These are phyloP conservation scores for Pseudachorutes palmiensis DNA, from an alignment of 1,140 invertebrate genomes.

Conservation along the genomic window DNA sequence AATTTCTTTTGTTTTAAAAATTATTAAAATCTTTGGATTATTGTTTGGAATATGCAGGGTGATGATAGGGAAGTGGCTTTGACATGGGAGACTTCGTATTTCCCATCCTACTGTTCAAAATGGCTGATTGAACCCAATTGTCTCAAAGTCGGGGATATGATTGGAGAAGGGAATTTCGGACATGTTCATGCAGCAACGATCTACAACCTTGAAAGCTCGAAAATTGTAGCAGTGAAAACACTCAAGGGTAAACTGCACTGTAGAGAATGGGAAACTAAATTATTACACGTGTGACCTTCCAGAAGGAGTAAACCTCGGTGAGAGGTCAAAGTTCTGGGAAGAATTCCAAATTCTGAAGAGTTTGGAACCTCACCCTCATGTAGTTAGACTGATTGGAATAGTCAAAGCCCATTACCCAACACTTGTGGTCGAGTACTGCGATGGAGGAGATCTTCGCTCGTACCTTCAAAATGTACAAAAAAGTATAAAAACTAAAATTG, in stretches of 20 bases:
- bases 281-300: neutral
- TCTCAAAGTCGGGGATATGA: neutral
- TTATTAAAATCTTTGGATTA: neutral
- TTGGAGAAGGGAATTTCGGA: constrained; percentile 4
- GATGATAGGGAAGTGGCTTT: neutral
- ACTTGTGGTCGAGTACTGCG: constrained; percentile 66
- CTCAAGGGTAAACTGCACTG: neutral
- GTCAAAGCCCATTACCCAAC: constrained; percentile 46
- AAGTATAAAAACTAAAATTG: neutral
- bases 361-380: constrained; percentile 61
- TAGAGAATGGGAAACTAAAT: neutral
- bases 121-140: constrained; percentile 1
- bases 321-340: constrained; percentile 50
- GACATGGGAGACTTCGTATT: neutral
- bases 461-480: constrained; percentile 51
- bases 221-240: neutral
- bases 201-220: neutral
- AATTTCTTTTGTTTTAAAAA: neutral
- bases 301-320: constrained; percentile 21
- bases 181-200: neutral
- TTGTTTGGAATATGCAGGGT: neutral
- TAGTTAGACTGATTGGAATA: constrained; percentile 64
- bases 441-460: constrained; percentile 60
- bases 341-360: constrained; percentile 71
- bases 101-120: constrained; percentile 7